Evolutionary conservation across 2,113 vertebrate species (phyloP).

Genomic region (Mesitornis unicolor): DNA sequence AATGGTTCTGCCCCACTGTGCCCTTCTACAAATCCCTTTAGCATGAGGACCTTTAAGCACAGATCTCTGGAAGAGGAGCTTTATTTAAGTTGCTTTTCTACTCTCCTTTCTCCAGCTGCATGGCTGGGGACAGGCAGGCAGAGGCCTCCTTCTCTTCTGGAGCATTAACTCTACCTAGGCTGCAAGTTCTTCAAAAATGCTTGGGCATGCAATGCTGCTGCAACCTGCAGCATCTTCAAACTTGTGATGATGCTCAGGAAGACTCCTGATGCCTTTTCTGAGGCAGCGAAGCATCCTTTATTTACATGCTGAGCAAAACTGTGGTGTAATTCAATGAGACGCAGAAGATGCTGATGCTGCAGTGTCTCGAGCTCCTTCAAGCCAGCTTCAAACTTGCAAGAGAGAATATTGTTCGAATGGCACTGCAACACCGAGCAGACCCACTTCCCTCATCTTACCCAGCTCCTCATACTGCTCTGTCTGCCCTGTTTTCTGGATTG

Average conservation of each 20-base stretch:
- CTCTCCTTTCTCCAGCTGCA: neutral
- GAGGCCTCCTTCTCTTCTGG: neutral
- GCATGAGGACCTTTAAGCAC: neutral
- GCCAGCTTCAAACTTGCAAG: neutral
- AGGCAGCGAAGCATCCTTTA: neutral
- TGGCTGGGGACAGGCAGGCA: neutral
- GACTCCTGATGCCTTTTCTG: neutral
- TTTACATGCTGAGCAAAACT: neutral
- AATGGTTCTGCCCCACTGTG: neutral
- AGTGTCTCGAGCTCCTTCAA: neutral
- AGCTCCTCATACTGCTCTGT: neutral
- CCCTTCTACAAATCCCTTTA: neutral
- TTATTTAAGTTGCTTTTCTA: neutral
- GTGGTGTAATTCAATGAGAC: neutral
- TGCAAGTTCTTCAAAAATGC: neutral
- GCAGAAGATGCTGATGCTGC: neutral
- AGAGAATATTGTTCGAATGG: neutral
- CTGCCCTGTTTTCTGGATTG: neutral
- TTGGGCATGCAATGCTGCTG: neutral
- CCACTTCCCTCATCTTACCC: fast-evolving
- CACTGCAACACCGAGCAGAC: neutral
- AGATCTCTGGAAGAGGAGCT: neutral
- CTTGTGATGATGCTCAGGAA: neutral
- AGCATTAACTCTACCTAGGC: neutral
- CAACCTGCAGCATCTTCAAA: neutral